Evolutionary conservation across 2,888 invertebrate genomes (phyloP), one percentile per base, ranked within the genome.

Genomic region (Calliscelio sp.): DNA sequence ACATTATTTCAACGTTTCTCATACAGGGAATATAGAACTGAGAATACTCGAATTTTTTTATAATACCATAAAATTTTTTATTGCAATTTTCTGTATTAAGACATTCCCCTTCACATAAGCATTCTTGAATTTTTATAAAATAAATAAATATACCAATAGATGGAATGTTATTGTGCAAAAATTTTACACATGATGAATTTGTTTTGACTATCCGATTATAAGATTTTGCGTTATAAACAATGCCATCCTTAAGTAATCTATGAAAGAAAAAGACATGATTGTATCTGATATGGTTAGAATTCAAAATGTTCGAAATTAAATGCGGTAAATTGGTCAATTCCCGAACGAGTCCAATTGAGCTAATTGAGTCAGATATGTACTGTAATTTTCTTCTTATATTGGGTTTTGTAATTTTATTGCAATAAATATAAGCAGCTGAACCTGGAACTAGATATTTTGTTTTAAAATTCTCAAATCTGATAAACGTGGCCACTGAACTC

Each of bases 171-270:
- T 55, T 55, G 14, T 55, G 16, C 1, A n/a, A 2, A 16, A 55
- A 25, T 28, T 55, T 55, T 24, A 55, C 28, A 16, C 55, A 55
- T 11, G 55, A 28, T n/a, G 55, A 55, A 18, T 55, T 55, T 3
- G 25, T 28, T 55, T 55, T 55, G 3, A n/a, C 16, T 25, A 4
- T 55, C 5, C 28, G n/a, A 6, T 2, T 25, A 55, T 55, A 55
- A n/a, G 55, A 55, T 6, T 10, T 16, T 5, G 55, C 25, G 16
- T 3, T 28, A 18, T 16, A 55, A 11, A 5, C 14, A 6, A 18
- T n/a, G 16, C 3, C 2, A 55, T 55, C 10, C 28, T 55, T 55
- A 2, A 16, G 16, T 55, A 55, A 25, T 28, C 16, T 28, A 28
- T 28, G 5, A 28, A 55, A 28, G 5, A 28, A n/a, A 6, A 24